phyloP scores from a whole-genome alignment of 2,888 invertebrate genomes.

The Rotaria socialis region DNA sequence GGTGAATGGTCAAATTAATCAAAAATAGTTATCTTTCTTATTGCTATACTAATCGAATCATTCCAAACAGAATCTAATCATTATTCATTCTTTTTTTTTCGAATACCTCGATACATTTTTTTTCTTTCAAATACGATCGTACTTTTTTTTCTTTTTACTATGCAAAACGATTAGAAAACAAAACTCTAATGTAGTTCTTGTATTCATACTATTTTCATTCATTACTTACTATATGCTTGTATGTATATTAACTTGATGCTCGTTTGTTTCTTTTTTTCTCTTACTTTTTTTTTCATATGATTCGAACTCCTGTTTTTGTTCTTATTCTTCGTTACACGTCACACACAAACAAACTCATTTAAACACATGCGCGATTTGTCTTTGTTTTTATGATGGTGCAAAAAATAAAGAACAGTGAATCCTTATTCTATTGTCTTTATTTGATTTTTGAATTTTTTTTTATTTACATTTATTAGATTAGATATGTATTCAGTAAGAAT shows the following conservation, averaged over 20 bases:
- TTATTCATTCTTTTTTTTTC: background rate
- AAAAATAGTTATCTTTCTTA: background rate
- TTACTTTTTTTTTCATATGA: background rate
- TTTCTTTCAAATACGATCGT: background rate
- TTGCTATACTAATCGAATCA: background rate
- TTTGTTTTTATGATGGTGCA: slow-evolving; percentile 28
- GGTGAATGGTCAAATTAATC: slow-evolving; percentile 19
- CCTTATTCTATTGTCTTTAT: background rate
- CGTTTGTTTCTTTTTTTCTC: background rate
- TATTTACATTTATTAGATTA: background rate
- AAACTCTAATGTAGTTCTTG: slow-evolving; percentile 3
- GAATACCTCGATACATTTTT: background rate
- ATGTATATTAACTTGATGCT: background rate
- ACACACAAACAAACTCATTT: background rate
- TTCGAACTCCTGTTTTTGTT: slow-evolving; percentile 23
- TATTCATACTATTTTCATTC: background rate
- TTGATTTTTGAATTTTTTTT: background rate
- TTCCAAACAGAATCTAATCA: slow-evolving; percentile 4
- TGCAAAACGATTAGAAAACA: background rate
- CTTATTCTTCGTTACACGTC: background rate
- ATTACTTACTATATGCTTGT: slow-evolving; percentile 2
- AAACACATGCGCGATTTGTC: background rate
- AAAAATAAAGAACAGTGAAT: slow-evolving; percentile 36
- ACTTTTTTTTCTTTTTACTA: background rate
- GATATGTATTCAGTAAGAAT: no score